Evolutionary conservation across 2,888 invertebrate genomes (phyloP).

Genomic region (Drosophila falleni): DNA sequence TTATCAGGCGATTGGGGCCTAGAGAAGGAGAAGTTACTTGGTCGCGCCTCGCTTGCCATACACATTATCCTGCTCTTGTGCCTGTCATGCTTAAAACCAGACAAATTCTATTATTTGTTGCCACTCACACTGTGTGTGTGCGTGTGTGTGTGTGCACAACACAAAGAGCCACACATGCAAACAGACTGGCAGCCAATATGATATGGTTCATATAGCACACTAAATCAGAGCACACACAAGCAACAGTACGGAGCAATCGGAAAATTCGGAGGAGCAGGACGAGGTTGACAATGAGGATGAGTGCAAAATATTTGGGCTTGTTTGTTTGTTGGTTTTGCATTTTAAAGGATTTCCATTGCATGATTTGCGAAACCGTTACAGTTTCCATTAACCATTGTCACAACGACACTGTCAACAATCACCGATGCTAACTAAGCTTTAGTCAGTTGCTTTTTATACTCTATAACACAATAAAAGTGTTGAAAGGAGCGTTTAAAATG

Average conservation of each 20-base stretch:
- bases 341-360: constrained; percentile 60
- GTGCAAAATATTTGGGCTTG: constrained; percentile 34
- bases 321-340: constrained; percentile 36
- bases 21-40: constrained; percentile 31
- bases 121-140: constrained; percentile 32
- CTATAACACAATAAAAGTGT: constrained; percentile 21
- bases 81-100: constrained; percentile 65
- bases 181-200: constrained; percentile 49
- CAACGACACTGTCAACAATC: constrained; percentile 54
- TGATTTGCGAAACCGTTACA: constrained; percentile 52
- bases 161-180: constrained; percentile 45
- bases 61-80: constrained; percentile 67
- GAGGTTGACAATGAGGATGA: neutral
- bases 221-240: constrained; percentile 44
- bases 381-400: constrained; percentile 56
- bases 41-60: constrained; percentile 57
- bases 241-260: neutral
- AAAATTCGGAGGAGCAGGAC: neutral
- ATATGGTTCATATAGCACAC: constrained; percentile 50
- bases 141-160: constrained; percentile 19
- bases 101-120: constrained; percentile 75
- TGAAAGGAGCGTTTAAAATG: constrained; percentile 7
- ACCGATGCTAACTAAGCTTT: constrained; percentile 24
- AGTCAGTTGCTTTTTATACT: constrained; percentile 28
- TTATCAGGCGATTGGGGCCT: constrained; percentile 19